These are phyloP conservation scores for Marmota flaviventris DNA, from an alignment of 2,113 vertebrate genomes.

Conservation along the genomic window DNA sequence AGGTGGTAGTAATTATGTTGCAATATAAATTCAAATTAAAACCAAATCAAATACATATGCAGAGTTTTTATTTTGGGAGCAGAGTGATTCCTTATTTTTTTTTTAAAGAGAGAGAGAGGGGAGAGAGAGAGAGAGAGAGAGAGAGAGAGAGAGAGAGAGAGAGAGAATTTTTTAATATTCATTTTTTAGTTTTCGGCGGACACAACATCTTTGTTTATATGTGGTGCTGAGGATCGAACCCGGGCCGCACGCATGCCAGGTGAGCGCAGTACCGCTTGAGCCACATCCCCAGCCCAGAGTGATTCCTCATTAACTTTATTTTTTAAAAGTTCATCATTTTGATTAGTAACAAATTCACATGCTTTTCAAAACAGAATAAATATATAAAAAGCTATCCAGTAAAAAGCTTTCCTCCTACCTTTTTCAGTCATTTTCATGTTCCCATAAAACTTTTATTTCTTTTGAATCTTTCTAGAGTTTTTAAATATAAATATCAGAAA, in stretches of 20 bases:
- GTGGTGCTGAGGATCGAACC: too few relatives aligned
- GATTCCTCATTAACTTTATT: not conserved
- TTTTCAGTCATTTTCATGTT: not conserved
- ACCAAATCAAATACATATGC: not conserved
- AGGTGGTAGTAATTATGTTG: not conserved
- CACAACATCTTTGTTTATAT: too few relatives aligned
- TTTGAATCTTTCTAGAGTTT: not conserved
- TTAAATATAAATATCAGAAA: not conserved
- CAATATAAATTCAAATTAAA: not conserved
- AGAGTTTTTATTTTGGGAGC: not conserved
- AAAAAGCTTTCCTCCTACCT: not conserved
- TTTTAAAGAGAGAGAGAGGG: too few relatives aligned
- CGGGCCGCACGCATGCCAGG: too few relatives aligned
- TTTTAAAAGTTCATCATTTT: not conserved
- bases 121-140: too few relatives aligned
- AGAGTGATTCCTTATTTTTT: not conserved
- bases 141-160: too few relatives aligned
- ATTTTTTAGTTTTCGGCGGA: too few relatives aligned
- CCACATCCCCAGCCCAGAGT: not conserved
- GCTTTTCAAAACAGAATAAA: conserved; percentile 41
- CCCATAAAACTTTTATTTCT: not conserved
- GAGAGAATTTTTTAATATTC: too few relatives aligned
- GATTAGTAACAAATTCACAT: not conserved
- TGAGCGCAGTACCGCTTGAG: too few relatives aligned
- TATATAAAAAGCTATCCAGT: not conserved